These are phyloP conservation scores for Madoqua kirkii DNA, from an alignment of 2,113 vertebrate genomes.

Conservation along the genomic window DNA sequence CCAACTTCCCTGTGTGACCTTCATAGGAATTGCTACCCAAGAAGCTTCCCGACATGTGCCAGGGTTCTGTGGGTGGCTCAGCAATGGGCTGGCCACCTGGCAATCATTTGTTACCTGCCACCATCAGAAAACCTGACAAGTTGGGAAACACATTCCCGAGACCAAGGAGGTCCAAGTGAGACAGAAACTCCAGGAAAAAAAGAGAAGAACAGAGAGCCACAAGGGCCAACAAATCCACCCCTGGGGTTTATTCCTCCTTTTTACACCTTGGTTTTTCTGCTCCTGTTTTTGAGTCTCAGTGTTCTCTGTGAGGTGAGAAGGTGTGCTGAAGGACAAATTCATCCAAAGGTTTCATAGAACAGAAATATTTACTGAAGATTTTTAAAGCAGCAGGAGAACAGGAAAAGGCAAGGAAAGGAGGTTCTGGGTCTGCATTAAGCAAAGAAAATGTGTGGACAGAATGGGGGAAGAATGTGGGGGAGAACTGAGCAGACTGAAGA, in stretches of 20 bases:
- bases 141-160: background rate
- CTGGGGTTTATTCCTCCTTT: background rate
- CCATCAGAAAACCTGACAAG: background rate
- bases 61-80: background rate
- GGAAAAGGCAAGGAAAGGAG: background rate
- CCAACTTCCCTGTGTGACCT: background rate
- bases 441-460: background rate
- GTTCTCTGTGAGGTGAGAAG: background rate
- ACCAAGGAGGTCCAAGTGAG: background rate
- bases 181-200: background rate
- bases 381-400: background rate
- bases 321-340: background rate
- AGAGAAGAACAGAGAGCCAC: background rate
- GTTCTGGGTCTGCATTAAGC: background rate
- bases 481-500: background rate
- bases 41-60: background rate
- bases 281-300: background rate
- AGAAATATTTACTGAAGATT: background rate
- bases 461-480: background rate
- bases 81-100: background rate
- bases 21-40: background rate
- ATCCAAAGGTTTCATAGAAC: background rate
- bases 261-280: background rate
- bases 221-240: background rate
- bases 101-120: background rate